A percentile compares a stretch with the other conserved stretches of the same genome.
phyloP scores from a whole-genome alignment of 2,113 vertebrate species.

The Paramisgurnus dabryanus region DNA sequence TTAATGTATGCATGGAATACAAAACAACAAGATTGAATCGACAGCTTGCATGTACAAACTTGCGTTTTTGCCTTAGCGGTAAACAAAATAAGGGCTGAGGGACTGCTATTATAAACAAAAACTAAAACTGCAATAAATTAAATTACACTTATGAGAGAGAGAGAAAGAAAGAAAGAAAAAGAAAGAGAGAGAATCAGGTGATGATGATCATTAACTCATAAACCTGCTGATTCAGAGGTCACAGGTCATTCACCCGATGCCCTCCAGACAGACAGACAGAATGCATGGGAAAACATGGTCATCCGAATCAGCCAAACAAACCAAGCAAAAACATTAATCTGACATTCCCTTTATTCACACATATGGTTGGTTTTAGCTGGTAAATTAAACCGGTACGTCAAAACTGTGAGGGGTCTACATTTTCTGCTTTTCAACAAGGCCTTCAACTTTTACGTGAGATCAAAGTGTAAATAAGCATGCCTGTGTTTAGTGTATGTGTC shows the following conservation, averaged over 20 bases:
- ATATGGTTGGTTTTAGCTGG: neutral
- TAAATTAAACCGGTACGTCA: neutral
- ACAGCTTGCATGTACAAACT: too few relatives aligned
- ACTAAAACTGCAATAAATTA: too few relatives aligned
- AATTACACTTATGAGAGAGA: neutral
- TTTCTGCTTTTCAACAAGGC: neutral
- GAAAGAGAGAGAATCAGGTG: neutral
- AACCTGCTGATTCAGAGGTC: constrained; percentile 38
- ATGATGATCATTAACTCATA: constrained; percentile 34
- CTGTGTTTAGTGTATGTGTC: neutral
- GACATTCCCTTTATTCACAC: neutral
- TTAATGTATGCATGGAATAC: too few relatives aligned
- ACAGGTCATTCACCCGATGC: constrained; percentile 38
- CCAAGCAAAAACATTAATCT: constrained; percentile 14
- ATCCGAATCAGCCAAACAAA: neutral
- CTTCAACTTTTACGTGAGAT: neutral
- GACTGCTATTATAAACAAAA: too few relatives aligned
- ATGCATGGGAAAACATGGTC: constrained; percentile 19
- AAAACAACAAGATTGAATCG: too few relatives aligned
- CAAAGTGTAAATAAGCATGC: neutral
- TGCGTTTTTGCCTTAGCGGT: too few relatives aligned
- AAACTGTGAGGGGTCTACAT: neutral
- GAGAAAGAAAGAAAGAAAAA: neutral
- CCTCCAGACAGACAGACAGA: constrained; percentile 5
- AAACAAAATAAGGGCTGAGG: too few relatives aligned